Evolutionary conservation across 2,888 invertebrate genomes (phyloP), one percentile per base, ranked within the genome.

Genomic region (Nemurella pictetii): DNA sequence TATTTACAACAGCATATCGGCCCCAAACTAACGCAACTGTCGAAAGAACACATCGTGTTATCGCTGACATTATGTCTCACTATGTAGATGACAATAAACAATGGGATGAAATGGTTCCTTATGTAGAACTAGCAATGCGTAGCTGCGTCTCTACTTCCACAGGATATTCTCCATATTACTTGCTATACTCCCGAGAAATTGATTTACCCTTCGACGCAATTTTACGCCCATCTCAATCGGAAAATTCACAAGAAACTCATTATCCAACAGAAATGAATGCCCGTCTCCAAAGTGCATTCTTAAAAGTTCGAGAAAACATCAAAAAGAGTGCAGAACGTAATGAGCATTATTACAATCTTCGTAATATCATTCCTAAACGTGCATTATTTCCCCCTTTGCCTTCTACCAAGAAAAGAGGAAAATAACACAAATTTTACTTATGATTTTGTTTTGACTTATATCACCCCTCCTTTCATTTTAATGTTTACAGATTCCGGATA

Each of bases 1-100:
- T 83, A 2, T 84, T 55, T 25, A 87, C 87, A 0, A 86, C 87
- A 12, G n/a, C 85, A 0, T 87, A 88, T 84, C 86, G 87, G 26
- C 86, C 87, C 0, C 87, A 87, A 30, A n/a, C 84, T 0, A 87
- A 87, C 72, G 86, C 86, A 1, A 26, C 86, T 7, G 80, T 85
- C n/a, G 87, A 87, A 77, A 35, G 87, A 9, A 32, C 85, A 0
- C 87, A 87, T 84, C 80, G 85, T 4, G 78, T 78, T 3, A 78
- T 78, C 28, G 4, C 2, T 78, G 28, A 28, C 7, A 78, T 78
- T 7, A 29, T 78, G 12, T 29, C 29, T n/a, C 28, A 78, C n/a
- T 78, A 78, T 30, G n/a, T 30, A 0, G 27, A 3, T 3, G 30
- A 78, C n/a, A 25, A 12, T 30, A 0, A 29, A 1, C n/a, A n/a